These are phyloP conservation scores for Pantherophis vulpinus DNA, from an alignment of 2,797 vertebrate species.

Conservation along the genomic window DNA sequence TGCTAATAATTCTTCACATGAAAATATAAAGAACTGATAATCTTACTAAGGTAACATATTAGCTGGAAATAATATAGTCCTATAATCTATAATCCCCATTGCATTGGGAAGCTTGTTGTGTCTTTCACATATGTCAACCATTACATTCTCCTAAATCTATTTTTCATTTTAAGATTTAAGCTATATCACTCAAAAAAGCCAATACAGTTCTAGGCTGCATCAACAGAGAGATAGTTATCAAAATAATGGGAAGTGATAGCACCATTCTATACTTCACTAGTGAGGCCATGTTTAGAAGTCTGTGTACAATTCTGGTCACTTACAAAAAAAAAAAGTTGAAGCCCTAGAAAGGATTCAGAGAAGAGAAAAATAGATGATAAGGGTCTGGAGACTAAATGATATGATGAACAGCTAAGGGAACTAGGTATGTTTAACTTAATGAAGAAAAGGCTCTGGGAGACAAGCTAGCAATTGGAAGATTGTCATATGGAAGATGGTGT, in stretches of 20 bases:
- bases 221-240: background rate
- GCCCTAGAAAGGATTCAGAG: background rate
- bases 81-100: background rate
- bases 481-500: background rate
- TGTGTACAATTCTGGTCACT: background rate
- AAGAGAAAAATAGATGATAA: background rate
- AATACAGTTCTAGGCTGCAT: background rate
- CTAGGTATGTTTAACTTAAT: background rate
- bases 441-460: background rate
- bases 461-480: background rate
- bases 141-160: background rate
- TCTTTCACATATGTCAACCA: background rate
- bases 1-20: background rate
- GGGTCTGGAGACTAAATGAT: background rate
- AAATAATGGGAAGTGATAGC: background rate
- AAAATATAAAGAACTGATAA: background rate
- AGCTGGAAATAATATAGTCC: background rate
- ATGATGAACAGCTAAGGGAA: background rate
- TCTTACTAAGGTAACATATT: background rate
- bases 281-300: background rate
- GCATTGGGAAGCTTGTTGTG: background rate
- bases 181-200: background rate
- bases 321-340: background rate
- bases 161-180: background rate
- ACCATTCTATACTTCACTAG: background rate